phyloP scores from a whole-genome alignment of 2,113 vertebrate species.

The Anoplopoma fimbria region DNA sequence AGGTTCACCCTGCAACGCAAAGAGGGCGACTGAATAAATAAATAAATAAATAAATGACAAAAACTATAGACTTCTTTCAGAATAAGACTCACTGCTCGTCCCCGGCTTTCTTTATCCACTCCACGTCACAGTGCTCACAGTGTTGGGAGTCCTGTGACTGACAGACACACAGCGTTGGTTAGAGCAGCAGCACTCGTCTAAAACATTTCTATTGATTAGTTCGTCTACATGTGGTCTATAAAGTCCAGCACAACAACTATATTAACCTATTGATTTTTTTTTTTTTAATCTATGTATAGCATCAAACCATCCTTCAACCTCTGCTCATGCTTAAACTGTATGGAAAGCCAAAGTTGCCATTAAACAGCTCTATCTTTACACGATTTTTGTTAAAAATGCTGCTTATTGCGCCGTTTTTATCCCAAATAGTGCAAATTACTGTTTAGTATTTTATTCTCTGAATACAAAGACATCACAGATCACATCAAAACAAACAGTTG shows the following conservation, averaged over 20 bases:
- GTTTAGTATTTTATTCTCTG: too few relatives aligned
- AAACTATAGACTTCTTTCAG: not conserved
- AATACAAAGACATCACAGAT: too few relatives aligned
- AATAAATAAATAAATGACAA: not conserved
- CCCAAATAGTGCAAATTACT: too few relatives aligned
- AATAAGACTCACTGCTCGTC: slow-evolving; percentile 90
- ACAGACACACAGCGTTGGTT: slow-evolving; percentile 9
- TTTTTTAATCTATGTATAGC: not conserved
- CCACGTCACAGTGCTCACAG: slow-evolving; percentile 86
- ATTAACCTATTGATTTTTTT: not conserved
- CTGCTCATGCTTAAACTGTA: not conserved
- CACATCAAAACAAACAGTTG: too few relatives aligned
- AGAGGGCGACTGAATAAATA: not conserved
- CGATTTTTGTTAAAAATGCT: not conserved
- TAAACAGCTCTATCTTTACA: not conserved
- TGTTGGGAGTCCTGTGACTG: slow-evolving; percentile 57
- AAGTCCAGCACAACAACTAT: not conserved
- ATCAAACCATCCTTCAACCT: not conserved
- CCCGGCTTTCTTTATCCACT: slow-evolving; percentile 92
- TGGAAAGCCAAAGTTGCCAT: not conserved
- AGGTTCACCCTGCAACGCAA: slow-evolving; percentile 87
- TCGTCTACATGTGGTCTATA: not conserved
- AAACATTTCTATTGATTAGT: not conserved
- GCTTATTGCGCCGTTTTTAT: too few relatives aligned
- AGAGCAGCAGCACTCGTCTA: not conserved